These are phyloP conservation scores for Bettongia penicillata DNA, from an alignment of 2,113 vertebrate species.

Conservation along the genomic window DNA sequence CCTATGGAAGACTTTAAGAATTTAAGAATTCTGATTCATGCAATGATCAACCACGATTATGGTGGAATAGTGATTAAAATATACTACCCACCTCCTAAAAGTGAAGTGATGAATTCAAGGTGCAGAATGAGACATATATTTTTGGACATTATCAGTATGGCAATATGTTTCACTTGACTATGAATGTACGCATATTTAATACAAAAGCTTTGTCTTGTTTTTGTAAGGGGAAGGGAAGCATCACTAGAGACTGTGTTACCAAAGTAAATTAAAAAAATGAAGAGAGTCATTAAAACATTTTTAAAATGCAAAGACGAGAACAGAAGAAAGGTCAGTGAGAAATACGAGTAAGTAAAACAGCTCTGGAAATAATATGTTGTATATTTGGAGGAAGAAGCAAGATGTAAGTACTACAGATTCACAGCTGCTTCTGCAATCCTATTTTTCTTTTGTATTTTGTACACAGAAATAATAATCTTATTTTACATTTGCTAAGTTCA, in stretches of 20 bases:
- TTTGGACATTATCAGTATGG: neutral
- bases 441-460: neutral
- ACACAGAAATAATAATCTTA: neutral
- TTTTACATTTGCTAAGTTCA: neutral
- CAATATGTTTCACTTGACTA: neutral
- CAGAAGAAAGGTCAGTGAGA: neutral
- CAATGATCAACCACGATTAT: neutral
- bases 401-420: neutral
- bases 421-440: neutral
- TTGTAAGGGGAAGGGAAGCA: neutral
- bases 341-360: neutral
- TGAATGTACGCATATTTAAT: neutral
- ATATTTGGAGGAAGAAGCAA: neutral
- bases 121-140: neutral
- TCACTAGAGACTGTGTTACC: neutral
- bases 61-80: neutral
- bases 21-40: neutral
- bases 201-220: neutral
- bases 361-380: neutral
- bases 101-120: neutral
- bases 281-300: neutral
- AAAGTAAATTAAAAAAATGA: neutral
- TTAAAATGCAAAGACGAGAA: neutral
- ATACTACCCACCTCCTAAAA: neutral
- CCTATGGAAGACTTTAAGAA: neutral